A percentile compares a stretch with the other conserved stretches of the same genome.
Conservation (phyloP, 2,797 vertebrate genomes). For the Nannoperca obscura region DNA sequence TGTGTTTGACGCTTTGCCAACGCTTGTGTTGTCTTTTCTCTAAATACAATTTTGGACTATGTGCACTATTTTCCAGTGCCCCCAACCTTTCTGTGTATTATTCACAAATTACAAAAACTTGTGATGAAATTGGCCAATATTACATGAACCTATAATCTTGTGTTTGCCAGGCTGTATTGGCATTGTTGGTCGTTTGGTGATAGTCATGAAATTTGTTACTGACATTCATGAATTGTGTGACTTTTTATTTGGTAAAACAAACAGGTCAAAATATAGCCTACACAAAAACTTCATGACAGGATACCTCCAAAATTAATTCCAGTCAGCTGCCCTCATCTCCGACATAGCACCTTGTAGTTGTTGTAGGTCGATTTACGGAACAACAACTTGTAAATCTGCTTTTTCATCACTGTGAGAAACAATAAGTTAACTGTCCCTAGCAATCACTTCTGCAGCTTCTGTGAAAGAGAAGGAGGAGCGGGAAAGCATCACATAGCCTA, state of each 20-base stretch:
- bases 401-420: too few relatives aligned
- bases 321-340: background rate
- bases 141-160: background rate
- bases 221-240: background rate
- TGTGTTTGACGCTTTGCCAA: background rate
- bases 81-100: background rate
- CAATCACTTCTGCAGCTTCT: too few relatives aligned
- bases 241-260: background rate
- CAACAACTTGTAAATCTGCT: too few relatives aligned
- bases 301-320: background rate
- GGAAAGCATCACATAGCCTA: background rate
- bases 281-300: background rate
- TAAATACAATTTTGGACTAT: constrained; percentile 1
- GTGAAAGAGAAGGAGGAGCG: too few relatives aligned
- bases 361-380: background rate
- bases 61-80: background rate
- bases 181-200: background rate
- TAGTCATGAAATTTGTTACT: background rate
- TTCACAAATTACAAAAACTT: background rate
- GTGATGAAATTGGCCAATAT: background rate
- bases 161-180: background rate
- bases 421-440: too few relatives aligned
- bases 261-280: background rate
- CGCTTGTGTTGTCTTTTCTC: background rate
- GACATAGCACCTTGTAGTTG: too few relatives aligned